These are phyloP conservation scores for Natrix natrix DNA, from an alignment of 2,797 vertebrate genomes.

Conservation along the genomic window DNA sequence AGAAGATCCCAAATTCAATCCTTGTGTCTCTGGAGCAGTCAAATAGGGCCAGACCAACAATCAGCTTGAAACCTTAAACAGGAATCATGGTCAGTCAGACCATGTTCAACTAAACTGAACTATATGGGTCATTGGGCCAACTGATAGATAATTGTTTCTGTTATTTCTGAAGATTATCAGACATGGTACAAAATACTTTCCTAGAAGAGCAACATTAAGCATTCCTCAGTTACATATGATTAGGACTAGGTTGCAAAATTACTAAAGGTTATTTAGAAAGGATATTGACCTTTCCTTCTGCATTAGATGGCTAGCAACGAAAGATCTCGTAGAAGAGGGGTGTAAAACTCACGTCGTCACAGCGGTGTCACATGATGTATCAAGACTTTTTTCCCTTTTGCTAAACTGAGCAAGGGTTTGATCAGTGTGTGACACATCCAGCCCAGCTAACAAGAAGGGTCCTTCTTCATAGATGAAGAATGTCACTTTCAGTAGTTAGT, in stretches of 20 bases:
- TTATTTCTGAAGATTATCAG: not conserved
- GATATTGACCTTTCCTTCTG: not conserved
- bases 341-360: too few species aligned
- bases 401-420: too few species aligned
- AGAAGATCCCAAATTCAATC: not conserved
- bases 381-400: too few species aligned
- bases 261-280: not conserved
- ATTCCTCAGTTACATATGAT: too few species aligned
- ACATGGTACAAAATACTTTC: not conserved
- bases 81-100: not conserved
- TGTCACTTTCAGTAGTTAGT: not conserved
- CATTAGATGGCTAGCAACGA: not conserved
- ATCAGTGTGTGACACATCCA: too few species aligned
- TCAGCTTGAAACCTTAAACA: not conserved
- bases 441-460: not conserved
- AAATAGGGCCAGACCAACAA: not conserved
- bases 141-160: not conserved
- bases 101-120: not conserved
- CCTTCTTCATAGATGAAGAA: not conserved
- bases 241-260: not conserved
- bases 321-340: not conserved
- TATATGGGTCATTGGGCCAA: not conserved
- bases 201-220: not conserved
- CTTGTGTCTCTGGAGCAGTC: not conserved
- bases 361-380: too few species aligned